These are phyloP conservation scores for Andrena minutula DNA, from an alignment of 2,888 invertebrate genomes.

Conservation along the genomic window DNA sequence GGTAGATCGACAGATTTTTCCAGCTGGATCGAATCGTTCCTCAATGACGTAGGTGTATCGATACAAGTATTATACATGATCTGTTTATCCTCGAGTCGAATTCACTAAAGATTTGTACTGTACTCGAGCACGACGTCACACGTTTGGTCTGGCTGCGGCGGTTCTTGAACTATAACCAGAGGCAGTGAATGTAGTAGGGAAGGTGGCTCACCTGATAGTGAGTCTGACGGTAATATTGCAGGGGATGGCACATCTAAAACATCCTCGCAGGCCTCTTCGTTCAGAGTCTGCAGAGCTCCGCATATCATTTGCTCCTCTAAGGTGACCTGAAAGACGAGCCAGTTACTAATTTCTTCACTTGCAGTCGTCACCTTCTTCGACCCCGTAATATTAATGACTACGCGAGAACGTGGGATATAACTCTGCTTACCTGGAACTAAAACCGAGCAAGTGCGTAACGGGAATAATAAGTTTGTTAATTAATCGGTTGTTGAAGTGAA, in stretches of 20 bases:
- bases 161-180: conserved; percentile 84
- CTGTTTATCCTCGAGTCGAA: conserved; percentile 29
- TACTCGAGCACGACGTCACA: conserved; percentile 81
- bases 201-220: conserved; percentile 84
- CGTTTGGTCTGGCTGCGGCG: conserved; percentile 82
- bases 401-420: neutral
- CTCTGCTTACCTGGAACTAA: conserved; percentile 74
- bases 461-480: conserved; percentile 50
- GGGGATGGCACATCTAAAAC: conserved; percentile 89
- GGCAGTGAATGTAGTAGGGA: conserved; percentile 83
- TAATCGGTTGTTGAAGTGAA: conserved; percentile 6
- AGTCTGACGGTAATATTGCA: conserved; percentile 74
- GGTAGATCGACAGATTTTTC: conserved; percentile 23
- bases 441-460: conserved; percentile 53
- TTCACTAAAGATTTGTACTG: conserved; percentile 76
- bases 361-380: neutral
- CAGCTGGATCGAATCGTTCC: conserved; percentile 20
- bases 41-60: conserved; percentile 28
- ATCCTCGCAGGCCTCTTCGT: conserved; percentile 97
- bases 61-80: conserved; percentile 28
- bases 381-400: neutral
- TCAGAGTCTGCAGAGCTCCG: conserved; percentile 95
- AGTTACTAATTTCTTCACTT: neutral
- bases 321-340: conserved; percentile 89
- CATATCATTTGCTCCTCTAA: conserved; percentile 98